Evolutionary conservation across 2,888 invertebrate genomes (phyloP).

Genomic region (Drosophila meridiana): DNA sequence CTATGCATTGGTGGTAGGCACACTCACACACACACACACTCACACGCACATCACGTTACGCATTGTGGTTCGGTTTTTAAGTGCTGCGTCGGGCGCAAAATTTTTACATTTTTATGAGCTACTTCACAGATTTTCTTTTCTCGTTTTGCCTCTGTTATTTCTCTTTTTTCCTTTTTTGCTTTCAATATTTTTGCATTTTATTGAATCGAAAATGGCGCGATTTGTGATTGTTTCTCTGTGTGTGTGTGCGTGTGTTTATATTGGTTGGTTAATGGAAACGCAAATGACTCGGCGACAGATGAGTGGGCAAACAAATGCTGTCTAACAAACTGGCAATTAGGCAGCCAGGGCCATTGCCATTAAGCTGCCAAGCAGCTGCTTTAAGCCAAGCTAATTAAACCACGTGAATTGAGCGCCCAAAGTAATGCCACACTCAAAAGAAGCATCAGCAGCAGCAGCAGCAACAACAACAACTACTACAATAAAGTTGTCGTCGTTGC

Average conservation of each 20-base stretch:
- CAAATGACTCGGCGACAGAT: slow-evolving; percentile 30
- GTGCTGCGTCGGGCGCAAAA: slow-evolving; percentile 56
- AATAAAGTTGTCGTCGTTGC: slow-evolving; percentile 38
- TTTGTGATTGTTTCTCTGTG: slow-evolving; percentile 21
- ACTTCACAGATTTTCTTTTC: slow-evolving; percentile 41
- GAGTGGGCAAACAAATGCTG: slow-evolving; percentile 19
- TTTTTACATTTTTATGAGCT: slow-evolving; percentile 76
- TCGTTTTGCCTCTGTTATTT: background rate
- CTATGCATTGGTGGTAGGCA: slow-evolving; percentile 37
- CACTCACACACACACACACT: slow-evolving; percentile 30
- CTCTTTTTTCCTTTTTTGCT: slow-evolving; percentile 17
- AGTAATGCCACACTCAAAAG: slow-evolving; percentile 65
- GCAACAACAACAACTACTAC: slow-evolving; percentile 20
- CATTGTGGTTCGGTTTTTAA: slow-evolving; percentile 74
- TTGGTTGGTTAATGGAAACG: slow-evolving; percentile 34
- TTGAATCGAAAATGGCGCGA: slow-evolving; percentile 56
- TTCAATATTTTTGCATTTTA: slow-evolving; percentile 64
- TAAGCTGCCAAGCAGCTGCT: slow-evolving; percentile 48
- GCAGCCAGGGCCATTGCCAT: slow-evolving; percentile 55
- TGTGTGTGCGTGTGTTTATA: background rate
- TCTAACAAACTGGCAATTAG: slow-evolving; percentile 57
- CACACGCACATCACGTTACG: slow-evolving; percentile 16
- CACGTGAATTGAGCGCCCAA: slow-evolving; percentile 64
- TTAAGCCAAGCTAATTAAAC: slow-evolving; percentile 71
- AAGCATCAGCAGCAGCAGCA: slow-evolving; percentile 5